Evolutionary conservation across 2,113 vertebrate genomes (phyloP), one percentile per base, ranked within the genome.

Genomic region (Rhagologus leucostigma): DNA sequence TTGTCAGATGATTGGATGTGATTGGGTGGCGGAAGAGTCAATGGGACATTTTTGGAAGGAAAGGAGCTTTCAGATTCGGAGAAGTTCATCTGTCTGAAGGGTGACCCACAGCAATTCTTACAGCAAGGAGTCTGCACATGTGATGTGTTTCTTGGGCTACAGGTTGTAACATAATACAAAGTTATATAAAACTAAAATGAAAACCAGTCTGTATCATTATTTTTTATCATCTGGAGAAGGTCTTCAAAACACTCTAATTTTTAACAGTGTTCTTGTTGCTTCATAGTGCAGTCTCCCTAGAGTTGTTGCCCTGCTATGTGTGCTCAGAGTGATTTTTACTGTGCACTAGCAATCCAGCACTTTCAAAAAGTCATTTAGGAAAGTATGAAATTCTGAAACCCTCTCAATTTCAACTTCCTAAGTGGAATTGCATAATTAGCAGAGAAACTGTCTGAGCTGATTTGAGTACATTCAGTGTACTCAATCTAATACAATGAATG

Each of bases 321-420:
- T 16, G 3, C 10, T 87, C 3, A 5, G 4, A 35, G 13, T 79
- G 60, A 41, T 84, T 76, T 60, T 57, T 80, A 20, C 10, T 17
- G 3, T 22, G 16, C 8, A 18, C 5, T 49, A 44, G 6, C 9
- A 69, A n/a, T 16, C 0, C 3, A 59, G 9, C 16, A 33, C 13
- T 57, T 76, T 84, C 37, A 62, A 93, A 90, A 70, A 46, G 7
- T 6, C 14, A 16, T 37, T 11, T 37, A 71, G 16, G 13, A 81
- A 87, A 44, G 14, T 27, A 33, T 20, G 21, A 79, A 24, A 68
- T 87, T 89, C 47, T 68, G 55, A 70, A 35, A 47, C 9, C 4
- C 10, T 3, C 15, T 74, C 11, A 24, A 17, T 84, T 95, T 84
- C 23, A 62, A 15, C 5, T 73, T 76, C 2, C 6, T 67, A 32